Base-by-base conservation (phyloP, 2,888 invertebrate genomes). In the Alviniconcha strummeri region DNA sequence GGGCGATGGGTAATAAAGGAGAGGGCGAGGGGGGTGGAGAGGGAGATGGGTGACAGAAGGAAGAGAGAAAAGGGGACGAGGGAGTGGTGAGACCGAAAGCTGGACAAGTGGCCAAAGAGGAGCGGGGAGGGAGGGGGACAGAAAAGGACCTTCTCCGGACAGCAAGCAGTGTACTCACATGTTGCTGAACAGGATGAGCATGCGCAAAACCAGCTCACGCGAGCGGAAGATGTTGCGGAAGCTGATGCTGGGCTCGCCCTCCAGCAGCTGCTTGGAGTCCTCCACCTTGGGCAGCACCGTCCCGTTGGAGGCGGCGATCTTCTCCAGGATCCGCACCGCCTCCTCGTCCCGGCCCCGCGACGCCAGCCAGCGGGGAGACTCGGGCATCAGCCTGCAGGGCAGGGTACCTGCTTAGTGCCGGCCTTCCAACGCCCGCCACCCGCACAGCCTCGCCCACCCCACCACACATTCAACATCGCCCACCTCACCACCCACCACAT, bases 301-400 rank as follows among this genome's bases (percentile, higher is more conserved):
- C 17, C n/a, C 9, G 80, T 80, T 80, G 80, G 80, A 80, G 56
- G 69, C 56, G 15, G 80, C 56, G 72, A 80, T 80, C 80, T 71
- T 69, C 72, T 80, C 56, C 69, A 80, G n/a, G 55, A 80, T 56
- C 69, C 55, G 15, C 71, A 80, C 13, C 4, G 80, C 80, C 19
- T 80, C 80, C 55, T 55, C 56, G 17, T 71, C 13, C 19, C 57
- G 36, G n/a, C 72, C 72, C n/a, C 67, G 36, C 4, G 80, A 67
- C 13, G 72, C 69, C 80, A 80, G 72, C 80, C 80, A 80, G n/a
- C 80, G 71, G 7, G 80, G 80, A n/a, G 80, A 80, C 71, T 80
- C 80, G 6, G 80, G 80, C 6, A 80, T 56, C 71, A 80, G 56
- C 80, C 80, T 80, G 67, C 8, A 36, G 36, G 36, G 36, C 36